Evolutionary conservation across 2,888 invertebrate genomes (phyloP), one percentile per base, ranked within the genome.

Genomic region (Trissolcus brochymenae): DNA sequence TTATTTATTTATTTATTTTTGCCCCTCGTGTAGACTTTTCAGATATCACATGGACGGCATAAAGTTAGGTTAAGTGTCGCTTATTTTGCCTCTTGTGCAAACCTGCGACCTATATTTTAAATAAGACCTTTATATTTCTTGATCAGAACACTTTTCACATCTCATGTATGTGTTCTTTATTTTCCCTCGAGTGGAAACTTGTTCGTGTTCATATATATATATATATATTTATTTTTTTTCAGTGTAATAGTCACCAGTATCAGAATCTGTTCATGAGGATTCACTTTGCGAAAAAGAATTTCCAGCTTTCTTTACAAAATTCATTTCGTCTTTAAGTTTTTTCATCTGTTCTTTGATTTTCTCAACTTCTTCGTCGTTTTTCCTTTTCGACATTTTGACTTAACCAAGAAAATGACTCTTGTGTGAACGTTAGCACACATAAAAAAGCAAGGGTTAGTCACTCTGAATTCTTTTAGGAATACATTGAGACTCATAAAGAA

Each of bases 51-150:
- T 11, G 49, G 49, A 14, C 49, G 49, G 13, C 9, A 35, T 29
- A 7, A 41, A 21, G 29, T 43, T 43, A 41, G n/a, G 29, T 43
- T 13, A 41, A 1, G 49, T 59, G 29, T 59, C 46, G 49, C 59
- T 13, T 46, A 59, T 59, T 59, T 59, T 59, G 59, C 46, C 59
- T 59, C 59, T 25, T 46, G 59, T 46, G 43, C 59, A 59, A 59
- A 59, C 59, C 14, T 59, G 59, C 46, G 43, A 59, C 41, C 41
- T 13, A 41, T 13, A 41, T 41, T 41, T 19, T 19, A 41, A 1
- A 41, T 41, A 13, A 13, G 2, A 41, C 13, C 1, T n/a, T n/a
- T 13, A 13, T 41, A 13, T 13, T 13, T 4, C 1, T 13, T 3
- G 41, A 41, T 1, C 1, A 13, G 13, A 13, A 41, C 11, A 41